phyloP scores from a whole-genome alignment of 2,113 vertebrate species.

The Mixornis gularis region DNA sequence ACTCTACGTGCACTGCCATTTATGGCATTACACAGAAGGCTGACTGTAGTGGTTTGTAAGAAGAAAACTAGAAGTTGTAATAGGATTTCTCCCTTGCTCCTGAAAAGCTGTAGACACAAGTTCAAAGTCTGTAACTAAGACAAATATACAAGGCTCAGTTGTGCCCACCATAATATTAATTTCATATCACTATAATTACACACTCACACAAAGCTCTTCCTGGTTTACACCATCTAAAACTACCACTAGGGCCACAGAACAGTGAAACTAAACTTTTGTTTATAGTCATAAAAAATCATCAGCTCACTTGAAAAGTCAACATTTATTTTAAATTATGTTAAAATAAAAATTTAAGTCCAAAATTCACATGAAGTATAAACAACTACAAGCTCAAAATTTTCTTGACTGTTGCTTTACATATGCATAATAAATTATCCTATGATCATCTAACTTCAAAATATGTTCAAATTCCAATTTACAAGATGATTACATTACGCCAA shows the following conservation, averaged over 20 bases:
- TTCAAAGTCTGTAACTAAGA: not conserved
- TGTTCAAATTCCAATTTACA: not conserved
- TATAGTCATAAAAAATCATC: not conserved
- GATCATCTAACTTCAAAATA: not conserved
- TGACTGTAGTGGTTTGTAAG: not conserved
- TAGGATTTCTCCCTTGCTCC: not conserved
- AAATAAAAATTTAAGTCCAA: not conserved
- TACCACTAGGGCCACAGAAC: not conserved
- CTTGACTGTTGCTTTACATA: not conserved
- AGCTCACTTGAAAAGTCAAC: not conserved
- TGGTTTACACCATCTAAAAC: not conserved
- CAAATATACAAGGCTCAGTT: not conserved
- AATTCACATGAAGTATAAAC: not conserved
- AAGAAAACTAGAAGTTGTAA: not conserved
- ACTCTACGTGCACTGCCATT: not conserved
- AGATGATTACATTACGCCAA: not conserved
- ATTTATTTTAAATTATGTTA: not conserved
- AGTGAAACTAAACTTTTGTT: not conserved
- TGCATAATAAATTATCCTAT: not conserved
- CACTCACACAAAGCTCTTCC: not conserved
- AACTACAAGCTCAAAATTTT: not conserved
- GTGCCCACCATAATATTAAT: not conserved
- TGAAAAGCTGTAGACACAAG: not conserved
- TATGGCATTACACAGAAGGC: not conserved
- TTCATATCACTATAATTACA: not conserved